Evolutionary conservation across 2,888 invertebrate genomes (phyloP).

Genomic region (Thysanoteuthis rhombus): DNA sequence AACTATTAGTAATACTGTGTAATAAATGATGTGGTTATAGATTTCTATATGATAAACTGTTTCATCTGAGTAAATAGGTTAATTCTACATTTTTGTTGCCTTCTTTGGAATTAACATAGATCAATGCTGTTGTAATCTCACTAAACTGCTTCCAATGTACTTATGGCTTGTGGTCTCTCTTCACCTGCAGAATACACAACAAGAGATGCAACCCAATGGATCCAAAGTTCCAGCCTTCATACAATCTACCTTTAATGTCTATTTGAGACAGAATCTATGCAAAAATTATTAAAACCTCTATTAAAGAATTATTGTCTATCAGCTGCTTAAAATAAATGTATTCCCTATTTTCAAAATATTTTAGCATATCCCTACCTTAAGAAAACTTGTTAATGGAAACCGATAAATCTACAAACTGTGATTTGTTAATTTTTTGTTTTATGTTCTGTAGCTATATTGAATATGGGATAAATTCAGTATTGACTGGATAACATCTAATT

Average conservation of each 20-base stretch:
- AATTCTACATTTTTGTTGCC: background rate
- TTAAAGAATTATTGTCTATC: background rate
- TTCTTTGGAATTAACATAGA: background rate
- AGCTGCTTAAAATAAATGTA: background rate
- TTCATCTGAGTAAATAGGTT: background rate
- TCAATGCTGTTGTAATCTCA: background rate
- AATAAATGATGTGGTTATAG: background rate
- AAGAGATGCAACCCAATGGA: constrained; percentile 39
- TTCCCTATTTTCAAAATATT: background rate
- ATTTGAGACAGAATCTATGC: constrained; percentile 44
- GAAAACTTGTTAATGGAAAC: background rate
- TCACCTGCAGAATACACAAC: constrained; percentile 42
- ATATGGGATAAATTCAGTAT: constrained; percentile 1
- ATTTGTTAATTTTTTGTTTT: constrained; percentile 13
- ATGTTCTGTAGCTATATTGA: constrained; percentile 14
- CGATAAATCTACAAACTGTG: constrained; percentile 19
- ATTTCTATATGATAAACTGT: background rate
- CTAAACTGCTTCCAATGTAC: background rate
- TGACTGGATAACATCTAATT: background rate
- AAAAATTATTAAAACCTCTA: background rate
- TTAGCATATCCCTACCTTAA: background rate
- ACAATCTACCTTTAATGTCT: constrained; percentile 39
- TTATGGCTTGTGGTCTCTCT: constrained; percentile 29
- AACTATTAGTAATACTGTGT: background rate
- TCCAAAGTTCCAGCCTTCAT: constrained; percentile 41